Conservation (phyloP, 2,113 vertebrate species). For the Perognathus longimembris region DNA sequence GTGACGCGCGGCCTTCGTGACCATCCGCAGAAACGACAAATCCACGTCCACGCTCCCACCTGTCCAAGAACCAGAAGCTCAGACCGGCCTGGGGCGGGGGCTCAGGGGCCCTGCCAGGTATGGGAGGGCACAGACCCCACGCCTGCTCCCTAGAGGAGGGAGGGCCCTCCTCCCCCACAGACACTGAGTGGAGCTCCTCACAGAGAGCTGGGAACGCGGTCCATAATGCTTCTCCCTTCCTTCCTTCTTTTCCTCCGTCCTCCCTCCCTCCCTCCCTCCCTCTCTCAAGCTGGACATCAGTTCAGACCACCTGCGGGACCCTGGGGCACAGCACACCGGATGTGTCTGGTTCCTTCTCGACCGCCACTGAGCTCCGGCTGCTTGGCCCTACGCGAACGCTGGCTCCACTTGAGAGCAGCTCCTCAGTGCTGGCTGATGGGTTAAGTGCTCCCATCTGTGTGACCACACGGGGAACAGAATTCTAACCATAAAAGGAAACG, state of each 20-base stretch:
- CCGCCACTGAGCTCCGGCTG: neutral
- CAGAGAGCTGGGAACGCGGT: too few relatives aligned
- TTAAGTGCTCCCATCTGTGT: slow-evolving; percentile 73
- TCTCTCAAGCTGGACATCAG: too few relatives aligned
- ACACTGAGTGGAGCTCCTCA: too few relatives aligned
- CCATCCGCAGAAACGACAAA: accelerated
- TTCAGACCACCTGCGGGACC: neutral
- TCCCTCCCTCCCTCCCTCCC: too few relatives aligned
- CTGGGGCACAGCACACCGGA: too few relatives aligned
- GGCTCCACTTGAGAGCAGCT: neutral
- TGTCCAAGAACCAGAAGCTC: neutral
- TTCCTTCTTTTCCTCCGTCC: too few relatives aligned
- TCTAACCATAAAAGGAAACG: slow-evolving; percentile 85
- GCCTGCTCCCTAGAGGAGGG: too few relatives aligned
- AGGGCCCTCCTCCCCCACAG: too few relatives aligned
- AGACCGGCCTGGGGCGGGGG: neutral
- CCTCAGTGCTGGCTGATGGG: neutral
- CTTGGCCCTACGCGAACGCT: neutral
- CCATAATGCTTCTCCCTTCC: too few relatives aligned
- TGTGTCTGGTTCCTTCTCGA: neutral
- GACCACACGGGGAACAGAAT: slow-evolving; percentile 42
- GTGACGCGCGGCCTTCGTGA: neutral
- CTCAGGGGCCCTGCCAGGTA: accelerated
- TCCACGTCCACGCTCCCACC: accelerated
- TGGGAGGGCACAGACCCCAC: too few relatives aligned